Conservation (phyloP, 2,113 vertebrate species). For the Indri indri region DNA sequence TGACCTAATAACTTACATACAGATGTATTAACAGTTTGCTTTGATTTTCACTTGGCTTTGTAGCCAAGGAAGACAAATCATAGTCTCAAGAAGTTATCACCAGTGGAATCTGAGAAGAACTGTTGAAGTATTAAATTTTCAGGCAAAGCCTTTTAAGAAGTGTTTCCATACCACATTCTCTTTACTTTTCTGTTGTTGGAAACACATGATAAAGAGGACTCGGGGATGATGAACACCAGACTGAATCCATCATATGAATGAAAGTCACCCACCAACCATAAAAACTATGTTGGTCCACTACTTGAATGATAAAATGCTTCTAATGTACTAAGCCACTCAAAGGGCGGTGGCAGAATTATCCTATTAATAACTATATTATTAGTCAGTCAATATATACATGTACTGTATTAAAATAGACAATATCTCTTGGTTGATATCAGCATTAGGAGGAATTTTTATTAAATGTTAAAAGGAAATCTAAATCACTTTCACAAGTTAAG, state of each 20-base stretch:
- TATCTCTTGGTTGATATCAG: neutral
- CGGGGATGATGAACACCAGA: rapidly evolving
- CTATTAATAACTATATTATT: neutral
- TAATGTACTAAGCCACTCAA: neutral
- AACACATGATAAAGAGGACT: neutral
- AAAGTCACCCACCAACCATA: neutral
- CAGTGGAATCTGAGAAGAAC: neutral
- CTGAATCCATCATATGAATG: neutral
- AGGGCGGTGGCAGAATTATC: neutral
- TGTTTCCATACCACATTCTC: neutral
- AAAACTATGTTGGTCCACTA: neutral
- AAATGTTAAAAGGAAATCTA: constrained; percentile 37
- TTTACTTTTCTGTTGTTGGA: neutral
- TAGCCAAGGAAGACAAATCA: neutral
- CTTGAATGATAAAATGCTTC: neutral
- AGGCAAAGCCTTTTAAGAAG: neutral
- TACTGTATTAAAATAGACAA: neutral
- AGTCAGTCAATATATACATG: neutral
- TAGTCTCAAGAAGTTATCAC: neutral
- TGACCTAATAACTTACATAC: neutral
- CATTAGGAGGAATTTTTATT: constrained; percentile 15
- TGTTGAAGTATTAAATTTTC: neutral
- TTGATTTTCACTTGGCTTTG: neutral
- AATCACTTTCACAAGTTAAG: constrained; percentile 50
- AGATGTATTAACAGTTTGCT: neutral